These are phyloP conservation scores for Laterallus jamaicensis DNA, from an alignment of 2,113 vertebrate species.

Conservation along the genomic window DNA sequence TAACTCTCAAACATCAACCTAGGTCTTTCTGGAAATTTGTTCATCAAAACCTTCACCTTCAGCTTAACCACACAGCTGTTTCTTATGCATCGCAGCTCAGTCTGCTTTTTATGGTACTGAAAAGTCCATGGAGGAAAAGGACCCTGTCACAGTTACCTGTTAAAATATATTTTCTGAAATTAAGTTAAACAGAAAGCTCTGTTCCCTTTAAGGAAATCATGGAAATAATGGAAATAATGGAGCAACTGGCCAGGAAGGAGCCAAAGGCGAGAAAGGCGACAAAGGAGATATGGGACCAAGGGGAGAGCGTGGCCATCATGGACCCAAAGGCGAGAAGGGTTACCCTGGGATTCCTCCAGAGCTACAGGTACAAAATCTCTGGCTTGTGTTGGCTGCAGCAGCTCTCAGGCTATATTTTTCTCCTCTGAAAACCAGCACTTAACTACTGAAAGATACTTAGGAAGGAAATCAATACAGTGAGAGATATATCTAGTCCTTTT, in stretches of 20 bases:
- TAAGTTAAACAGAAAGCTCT: not conserved
- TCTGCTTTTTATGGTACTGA: not conserved
- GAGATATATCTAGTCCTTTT: not conserved
- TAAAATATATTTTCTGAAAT: not conserved
- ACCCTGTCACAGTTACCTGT: not conserved
- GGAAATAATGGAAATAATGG: slow-evolving; percentile 87
- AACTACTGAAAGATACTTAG: not conserved
- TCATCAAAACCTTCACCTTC: not conserved
- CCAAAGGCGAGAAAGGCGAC: slow-evolving; percentile 84
- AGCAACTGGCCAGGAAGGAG: slow-evolving; percentile 80
- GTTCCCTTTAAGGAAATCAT: slow-evolving; percentile 78
- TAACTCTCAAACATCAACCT: not conserved
- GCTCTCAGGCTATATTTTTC: not conserved
- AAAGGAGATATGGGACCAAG: slow-evolving; percentile 81
- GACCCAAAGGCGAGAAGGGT: slow-evolving; percentile 84
- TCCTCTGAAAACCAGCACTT: not conserved
- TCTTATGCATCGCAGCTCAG: not conserved
- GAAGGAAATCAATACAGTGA: not conserved
- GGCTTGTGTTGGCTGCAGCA: not conserved
- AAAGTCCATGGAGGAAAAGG: not conserved
- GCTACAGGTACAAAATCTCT: slow-evolving; percentile 75
- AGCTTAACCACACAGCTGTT: not conserved
- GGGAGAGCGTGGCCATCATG: slow-evolving; percentile 80
- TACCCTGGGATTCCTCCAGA: slow-evolving; percentile 82
- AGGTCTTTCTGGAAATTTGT: not conserved